These are phyloP conservation scores for Copidosoma aretas DNA, from an alignment of 2,888 invertebrate species.

Conservation along the genomic window DNA sequence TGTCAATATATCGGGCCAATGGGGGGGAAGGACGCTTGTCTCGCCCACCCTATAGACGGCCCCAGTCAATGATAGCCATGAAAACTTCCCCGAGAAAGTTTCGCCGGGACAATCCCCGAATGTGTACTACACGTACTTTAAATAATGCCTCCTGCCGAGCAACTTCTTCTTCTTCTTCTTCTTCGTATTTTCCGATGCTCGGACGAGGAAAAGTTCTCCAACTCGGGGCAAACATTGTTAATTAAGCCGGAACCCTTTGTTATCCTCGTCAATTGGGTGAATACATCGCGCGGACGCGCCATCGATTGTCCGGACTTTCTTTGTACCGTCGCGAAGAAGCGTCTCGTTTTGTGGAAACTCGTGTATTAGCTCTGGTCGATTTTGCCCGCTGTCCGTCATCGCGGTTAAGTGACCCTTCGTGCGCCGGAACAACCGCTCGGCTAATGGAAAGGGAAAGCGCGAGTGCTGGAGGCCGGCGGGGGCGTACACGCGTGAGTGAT, in stretches of 20 bases:
- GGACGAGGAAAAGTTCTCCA: conserved; percentile 4
- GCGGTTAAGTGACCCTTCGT: too few species aligned
- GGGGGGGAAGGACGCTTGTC: conserved; percentile 7
- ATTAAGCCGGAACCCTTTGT: conserved; percentile 14
- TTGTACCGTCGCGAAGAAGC: too few species aligned
- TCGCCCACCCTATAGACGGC: background rate
- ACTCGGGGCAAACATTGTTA: conserved; percentile 17
- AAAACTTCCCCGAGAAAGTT: conserved; percentile 35
- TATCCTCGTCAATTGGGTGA: background rate
- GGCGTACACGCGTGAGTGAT: conserved; percentile 39
- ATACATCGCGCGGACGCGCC: too few species aligned
- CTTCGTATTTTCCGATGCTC: background rate
- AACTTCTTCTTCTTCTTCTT: background rate
- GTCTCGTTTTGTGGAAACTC: too few species aligned
- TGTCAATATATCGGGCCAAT: conserved; percentile 45
- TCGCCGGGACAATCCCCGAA: conserved; percentile 29
- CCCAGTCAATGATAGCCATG: conserved; percentile 33
- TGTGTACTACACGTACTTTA: conserved; percentile 39
- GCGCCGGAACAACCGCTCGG: conserved; percentile 10
- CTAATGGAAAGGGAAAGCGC: conserved; percentile 13
- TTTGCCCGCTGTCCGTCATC: background rate
- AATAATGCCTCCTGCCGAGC: conserved; percentile 24
- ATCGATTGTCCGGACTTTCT: too few species aligned
- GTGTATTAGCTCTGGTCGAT: too few species aligned
- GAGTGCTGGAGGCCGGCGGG: conserved; percentile 3